Evolutionary conservation across 2,113 vertebrate species (phyloP).

Genomic region (Mobula hypostoma): DNA sequence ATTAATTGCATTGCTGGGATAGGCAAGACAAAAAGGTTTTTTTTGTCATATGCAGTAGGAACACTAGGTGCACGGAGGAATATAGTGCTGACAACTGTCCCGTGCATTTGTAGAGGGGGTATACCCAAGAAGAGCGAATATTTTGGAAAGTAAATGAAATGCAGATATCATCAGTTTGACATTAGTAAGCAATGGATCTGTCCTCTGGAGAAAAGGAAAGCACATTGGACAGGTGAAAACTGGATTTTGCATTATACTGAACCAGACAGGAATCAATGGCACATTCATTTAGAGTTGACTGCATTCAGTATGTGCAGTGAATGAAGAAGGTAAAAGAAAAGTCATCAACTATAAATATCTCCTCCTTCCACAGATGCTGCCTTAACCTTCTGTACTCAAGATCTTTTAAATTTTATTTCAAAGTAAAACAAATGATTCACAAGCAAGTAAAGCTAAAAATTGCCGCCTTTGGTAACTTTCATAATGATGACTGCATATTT

Average conservation of each 20-base stretch:
- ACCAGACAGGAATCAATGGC: neutral
- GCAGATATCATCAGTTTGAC: neutral
- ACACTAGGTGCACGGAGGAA: neutral
- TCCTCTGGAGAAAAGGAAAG: neutral
- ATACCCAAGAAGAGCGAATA: neutral
- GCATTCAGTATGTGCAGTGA: neutral
- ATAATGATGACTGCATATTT: conserved; percentile 1
- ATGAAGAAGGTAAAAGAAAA: too few relatives aligned
- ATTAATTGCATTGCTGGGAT: neutral
- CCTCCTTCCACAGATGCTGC: too few relatives aligned
- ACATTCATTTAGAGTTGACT: neutral
- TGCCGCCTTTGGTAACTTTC: neutral
- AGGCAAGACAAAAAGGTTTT: neutral
- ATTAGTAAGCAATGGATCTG: neutral
- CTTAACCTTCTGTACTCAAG: too few relatives aligned
- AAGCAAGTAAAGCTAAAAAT: neutral
- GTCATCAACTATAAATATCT: too few relatives aligned
- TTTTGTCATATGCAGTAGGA: neutral
- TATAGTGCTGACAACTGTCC: neutral
- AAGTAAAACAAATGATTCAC: neutral
- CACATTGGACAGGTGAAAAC: neutral
- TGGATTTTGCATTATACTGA: neutral
- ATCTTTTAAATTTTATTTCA: too few relatives aligned
- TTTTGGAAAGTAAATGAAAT: neutral
- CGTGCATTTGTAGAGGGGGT: neutral